Evolutionary conservation across 37 sponge, comb jelly and placozoan genomes (phyloP), one percentile per base, ranked within the genome.

Genomic region (Dysidea cf. avara): DNA sequence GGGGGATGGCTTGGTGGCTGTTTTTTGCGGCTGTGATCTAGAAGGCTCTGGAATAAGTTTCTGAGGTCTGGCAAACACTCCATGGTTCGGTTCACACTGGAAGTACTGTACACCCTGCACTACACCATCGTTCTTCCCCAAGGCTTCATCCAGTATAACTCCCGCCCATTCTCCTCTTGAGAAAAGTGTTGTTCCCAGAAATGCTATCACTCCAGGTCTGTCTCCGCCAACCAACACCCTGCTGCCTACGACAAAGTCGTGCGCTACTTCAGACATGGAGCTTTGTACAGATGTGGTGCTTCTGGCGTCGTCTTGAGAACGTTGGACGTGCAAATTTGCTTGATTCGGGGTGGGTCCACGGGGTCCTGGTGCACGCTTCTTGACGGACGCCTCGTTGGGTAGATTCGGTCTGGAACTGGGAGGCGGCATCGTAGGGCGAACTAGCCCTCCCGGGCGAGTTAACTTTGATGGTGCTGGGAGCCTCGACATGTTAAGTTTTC

Each of bases 111-210:
- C 86, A 16, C 94, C 98, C 32, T 83, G 68, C 20, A 97, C 94
- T n/a, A 54, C 49, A 2, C 98, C 98, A 75, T 97, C 82, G 72
- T 97, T 97, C 76, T 97, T 97, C 5, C 98, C 98, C 11, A 81
- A 70, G 4, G 69, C 58, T 0, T 80, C 75, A 51, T 90, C 88
- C 38, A 97, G 68, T 11, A 87, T 77, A 18, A 97, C 64, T 0
- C 98, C 98, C 7, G 86, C 89, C 98, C 98, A 97, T 2, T 58
- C 66, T 2, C 98, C 98, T 20, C 47, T 67, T 1, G 98, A 88
- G 82, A 97, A 97, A 59, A 84, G 84, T 0, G 98, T 87, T n/a
- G 86, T 43, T 6, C 98, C 98, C 0, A 87, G 56, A 64, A 91
- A 97, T 38, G 86, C 81, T n/a, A 95, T 55, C 29, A 73, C 58